These are phyloP conservation scores for Acronicta leporina DNA, from an alignment of 2,888 invertebrate species.

Conservation along the genomic window DNA sequence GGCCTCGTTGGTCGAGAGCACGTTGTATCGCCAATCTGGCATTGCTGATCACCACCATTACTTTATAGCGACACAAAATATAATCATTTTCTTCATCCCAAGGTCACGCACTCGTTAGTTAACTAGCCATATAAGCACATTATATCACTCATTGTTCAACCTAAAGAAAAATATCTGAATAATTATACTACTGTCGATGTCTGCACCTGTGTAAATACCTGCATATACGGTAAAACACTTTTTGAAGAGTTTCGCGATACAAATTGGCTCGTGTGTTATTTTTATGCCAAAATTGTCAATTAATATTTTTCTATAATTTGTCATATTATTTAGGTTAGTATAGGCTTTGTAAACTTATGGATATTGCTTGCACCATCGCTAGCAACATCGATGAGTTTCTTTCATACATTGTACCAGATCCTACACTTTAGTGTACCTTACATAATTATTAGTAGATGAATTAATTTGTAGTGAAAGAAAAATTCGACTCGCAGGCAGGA, in stretches of 20 bases:
- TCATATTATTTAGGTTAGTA: no score
- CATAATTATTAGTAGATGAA: no score
- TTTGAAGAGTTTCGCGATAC: slow-evolving; percentile 17
- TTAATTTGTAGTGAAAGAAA: no score
- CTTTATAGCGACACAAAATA: slow-evolving; percentile 66
- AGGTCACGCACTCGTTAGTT: slow-evolving; percentile 50
- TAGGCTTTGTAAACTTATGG: no score
- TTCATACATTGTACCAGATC: no score
- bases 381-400: no score
- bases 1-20: slow-evolving; percentile 87
- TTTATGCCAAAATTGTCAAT: slow-evolving; percentile 12
- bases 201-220: slow-evolving; percentile 70
- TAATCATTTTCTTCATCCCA: slow-evolving; percentile 62
- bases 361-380: no score
- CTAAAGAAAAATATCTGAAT: slow-evolving; percentile 59
- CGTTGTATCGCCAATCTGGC: slow-evolving; percentile 89
- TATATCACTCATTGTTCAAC: slow-evolving; percentile 67
- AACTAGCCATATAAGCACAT: slow-evolving; percentile 51
- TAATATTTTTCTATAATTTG: background rate
- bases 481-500: no score
- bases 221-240: slow-evolving; percentile 48
- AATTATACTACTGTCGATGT: slow-evolving; percentile 73
- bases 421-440: no score
- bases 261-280: slow-evolving; percentile 22
- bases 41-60: slow-evolving; percentile 82